A percentile compares a stretch with the other conserved stretches of the same genome.
These are phyloP conservation scores for Glaucopsyche alexis DNA, from an alignment of 2,888 invertebrate species.

Conservation along the genomic window DNA sequence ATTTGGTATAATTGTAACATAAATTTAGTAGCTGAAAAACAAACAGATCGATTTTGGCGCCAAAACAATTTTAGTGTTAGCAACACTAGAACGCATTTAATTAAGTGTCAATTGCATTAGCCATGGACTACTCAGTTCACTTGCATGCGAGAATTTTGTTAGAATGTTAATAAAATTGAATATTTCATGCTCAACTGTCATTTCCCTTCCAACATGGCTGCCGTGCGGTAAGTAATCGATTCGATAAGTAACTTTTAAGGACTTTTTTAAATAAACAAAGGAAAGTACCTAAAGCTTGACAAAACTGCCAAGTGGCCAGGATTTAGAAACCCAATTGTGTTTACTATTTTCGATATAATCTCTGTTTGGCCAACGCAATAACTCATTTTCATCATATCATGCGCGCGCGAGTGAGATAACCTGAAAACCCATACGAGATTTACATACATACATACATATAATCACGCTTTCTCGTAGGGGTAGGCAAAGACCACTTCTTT, in stretches of 20 bases:
- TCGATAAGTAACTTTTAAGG: neutral
- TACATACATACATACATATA: too few species aligned
- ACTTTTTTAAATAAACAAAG: neutral
- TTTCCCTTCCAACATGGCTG: constrained; percentile 18
- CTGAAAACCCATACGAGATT: too few species aligned
- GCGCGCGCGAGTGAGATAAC: too few species aligned
- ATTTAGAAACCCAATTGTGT: too few species aligned
- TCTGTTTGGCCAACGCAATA: too few species aligned
- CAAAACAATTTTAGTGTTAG: constrained; percentile 27
- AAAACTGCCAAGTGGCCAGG: too few species aligned
- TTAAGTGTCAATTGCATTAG: constrained; percentile 25
- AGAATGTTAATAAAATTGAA: constrained; percentile 23
- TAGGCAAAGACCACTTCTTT: too few species aligned
- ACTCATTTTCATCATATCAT: too few species aligned
- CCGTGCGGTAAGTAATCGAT: neutral
- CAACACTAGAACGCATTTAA: constrained; percentile 18
- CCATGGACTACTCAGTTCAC: constrained; percentile 11
- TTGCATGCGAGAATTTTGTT: constrained; percentile 19
- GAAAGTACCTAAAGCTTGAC: neutral
- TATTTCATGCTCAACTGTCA: constrained; percentile 1
- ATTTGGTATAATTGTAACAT: constrained; percentile 29
- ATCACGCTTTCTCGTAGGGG: too few species aligned
- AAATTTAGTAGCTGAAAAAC: constrained; percentile 28
- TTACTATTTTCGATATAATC: too few species aligned
- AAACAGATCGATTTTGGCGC: constrained; percentile 9